Evolutionary conservation across 2,888 invertebrate genomes (phyloP).

Genomic region (Isotomurus palustris): DNA sequence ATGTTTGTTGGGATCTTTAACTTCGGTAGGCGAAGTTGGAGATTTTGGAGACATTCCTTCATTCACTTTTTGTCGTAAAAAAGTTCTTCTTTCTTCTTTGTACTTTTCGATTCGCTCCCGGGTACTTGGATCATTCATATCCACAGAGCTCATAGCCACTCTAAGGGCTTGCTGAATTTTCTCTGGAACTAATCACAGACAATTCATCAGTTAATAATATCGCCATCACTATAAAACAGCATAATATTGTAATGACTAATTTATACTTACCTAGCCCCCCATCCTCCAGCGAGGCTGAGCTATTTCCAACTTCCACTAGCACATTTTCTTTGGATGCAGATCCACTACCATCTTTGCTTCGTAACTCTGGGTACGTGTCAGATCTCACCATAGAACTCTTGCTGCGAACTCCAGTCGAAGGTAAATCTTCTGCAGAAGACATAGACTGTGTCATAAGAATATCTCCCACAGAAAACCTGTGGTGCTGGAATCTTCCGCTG

Average conservation of each 20-base stretch:
- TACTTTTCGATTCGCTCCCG: slow-evolving; percentile 83
- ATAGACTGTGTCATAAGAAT: slow-evolving; percentile 43
- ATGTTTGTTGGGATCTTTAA: slow-evolving; percentile 14
- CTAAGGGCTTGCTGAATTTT: slow-evolving; percentile 39
- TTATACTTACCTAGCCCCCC: slow-evolving; percentile 11
- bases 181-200: slow-evolving; percentile 38
- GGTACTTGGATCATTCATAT: slow-evolving; percentile 57
- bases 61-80: slow-evolving; percentile 78
- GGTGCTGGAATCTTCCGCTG: slow-evolving; percentile 39
- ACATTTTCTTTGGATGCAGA: slow-evolving; percentile 43
- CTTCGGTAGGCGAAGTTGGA: slow-evolving; percentile 22
- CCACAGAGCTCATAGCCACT: slow-evolving; percentile 44
- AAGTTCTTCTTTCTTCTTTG: slow-evolving; percentile 81
- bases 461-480: slow-evolving; percentile 45
- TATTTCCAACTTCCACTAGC: neutral
- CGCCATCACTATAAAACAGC: neutral
- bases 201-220: neutral
- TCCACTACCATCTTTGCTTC: slow-evolving; percentile 26
- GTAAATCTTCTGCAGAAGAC: slow-evolving; percentile 35
- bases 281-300: slow-evolving; percentile 13
- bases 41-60: slow-evolving; percentile 31
- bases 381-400: slow-evolving; percentile 38
- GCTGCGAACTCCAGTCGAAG: slow-evolving; percentile 15
- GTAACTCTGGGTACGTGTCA: slow-evolving; percentile 45
- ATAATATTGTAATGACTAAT: neutral